Evolutionary conservation across 2,888 invertebrate species (phyloP).

Genomic region (Enchytraeus crypticus): DNA sequence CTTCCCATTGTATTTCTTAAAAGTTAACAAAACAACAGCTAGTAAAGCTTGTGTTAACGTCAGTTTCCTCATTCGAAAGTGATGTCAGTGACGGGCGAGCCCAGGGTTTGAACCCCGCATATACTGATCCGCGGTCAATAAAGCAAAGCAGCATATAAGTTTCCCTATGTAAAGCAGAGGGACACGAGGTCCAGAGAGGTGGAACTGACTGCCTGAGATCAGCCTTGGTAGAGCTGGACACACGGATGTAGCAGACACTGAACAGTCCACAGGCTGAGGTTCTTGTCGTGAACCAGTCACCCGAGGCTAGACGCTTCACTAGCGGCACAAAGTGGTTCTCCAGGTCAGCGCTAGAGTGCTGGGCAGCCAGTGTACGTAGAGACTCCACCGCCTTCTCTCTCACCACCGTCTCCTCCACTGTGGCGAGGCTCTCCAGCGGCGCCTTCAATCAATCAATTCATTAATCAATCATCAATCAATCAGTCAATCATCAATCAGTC

Average conservation of each 20-base stretch:
- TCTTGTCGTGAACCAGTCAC: conserved; percentile 4
- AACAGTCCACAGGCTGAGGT: conserved; percentile 1
- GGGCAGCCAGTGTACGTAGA: not conserved
- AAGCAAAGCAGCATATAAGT: no score
- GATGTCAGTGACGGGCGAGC: no score
- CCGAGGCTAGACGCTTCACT: not conserved
- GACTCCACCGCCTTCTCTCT: not conserved
- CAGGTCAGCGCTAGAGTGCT: not conserved
- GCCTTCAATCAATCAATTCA: not conserved
- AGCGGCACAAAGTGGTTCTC: conserved; percentile 1
- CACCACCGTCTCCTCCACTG: conserved; percentile 3
- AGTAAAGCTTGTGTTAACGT: no score
- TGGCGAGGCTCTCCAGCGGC: conserved; percentile 1
- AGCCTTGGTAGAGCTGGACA: not conserved
- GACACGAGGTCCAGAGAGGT: no score
- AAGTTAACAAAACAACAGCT: no score
- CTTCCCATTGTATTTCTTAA: no score
- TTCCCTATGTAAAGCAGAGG: no score
- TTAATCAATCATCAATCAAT: not conserved
- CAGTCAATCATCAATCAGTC: no score
- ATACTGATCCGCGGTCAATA: no score
- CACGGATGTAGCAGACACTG: not conserved
- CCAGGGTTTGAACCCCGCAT: no score
- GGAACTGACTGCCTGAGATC: conserved; percentile 1
- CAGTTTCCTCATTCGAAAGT: no score